phyloP scores from a whole-genome alignment of 2,797 vertebrate species.

The Epinephelus coioides region DNA sequence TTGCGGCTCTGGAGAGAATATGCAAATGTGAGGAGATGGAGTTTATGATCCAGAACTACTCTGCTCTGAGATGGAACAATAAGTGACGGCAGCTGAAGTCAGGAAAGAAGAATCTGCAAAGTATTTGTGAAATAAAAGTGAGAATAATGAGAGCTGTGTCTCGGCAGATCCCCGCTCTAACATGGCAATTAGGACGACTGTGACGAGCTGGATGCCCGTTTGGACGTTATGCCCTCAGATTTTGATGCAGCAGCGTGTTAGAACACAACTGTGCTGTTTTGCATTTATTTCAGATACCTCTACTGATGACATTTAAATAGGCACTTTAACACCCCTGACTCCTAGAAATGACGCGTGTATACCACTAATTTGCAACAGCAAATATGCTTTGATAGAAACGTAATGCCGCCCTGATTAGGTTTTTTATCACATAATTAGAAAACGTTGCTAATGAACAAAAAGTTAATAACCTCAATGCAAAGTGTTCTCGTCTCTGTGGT shows the following conservation, averaged over 20 bases:
- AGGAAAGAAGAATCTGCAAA: slow-evolving; percentile 58
- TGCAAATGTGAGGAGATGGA: slow-evolving; percentile 79
- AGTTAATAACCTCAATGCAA: slow-evolving; percentile 14
- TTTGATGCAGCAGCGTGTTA: slow-evolving; percentile 33
- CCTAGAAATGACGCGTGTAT: background rate
- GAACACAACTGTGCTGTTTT: slow-evolving; percentile 41
- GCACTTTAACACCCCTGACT: background rate
- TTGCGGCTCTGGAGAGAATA: slow-evolving; percentile 64
- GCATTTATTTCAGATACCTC: slow-evolving; percentile 28
- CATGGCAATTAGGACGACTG: slow-evolving; percentile 67
- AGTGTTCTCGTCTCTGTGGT: background rate
- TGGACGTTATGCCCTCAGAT: slow-evolving; percentile 29
- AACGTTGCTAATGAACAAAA: slow-evolving; percentile 32
- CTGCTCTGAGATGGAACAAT: slow-evolving; percentile 68
- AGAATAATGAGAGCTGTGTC: slow-evolving; percentile 77
- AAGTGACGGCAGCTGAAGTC: slow-evolving; percentile 71
- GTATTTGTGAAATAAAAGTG: slow-evolving; percentile 76
- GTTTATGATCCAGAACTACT: slow-evolving; percentile 83
- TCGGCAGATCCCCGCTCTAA: slow-evolving; percentile 56
- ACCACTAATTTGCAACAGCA: background rate
- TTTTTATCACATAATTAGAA: slow-evolving; percentile 43
- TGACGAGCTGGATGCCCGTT: slow-evolving; percentile 52
- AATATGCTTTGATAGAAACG: background rate
- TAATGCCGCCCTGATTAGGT: slow-evolving; percentile 16
- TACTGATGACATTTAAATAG: slow-evolving; percentile 14